Conservation (phyloP, 2,888 invertebrate genomes). For the Drosophila phalerata region DNA sequence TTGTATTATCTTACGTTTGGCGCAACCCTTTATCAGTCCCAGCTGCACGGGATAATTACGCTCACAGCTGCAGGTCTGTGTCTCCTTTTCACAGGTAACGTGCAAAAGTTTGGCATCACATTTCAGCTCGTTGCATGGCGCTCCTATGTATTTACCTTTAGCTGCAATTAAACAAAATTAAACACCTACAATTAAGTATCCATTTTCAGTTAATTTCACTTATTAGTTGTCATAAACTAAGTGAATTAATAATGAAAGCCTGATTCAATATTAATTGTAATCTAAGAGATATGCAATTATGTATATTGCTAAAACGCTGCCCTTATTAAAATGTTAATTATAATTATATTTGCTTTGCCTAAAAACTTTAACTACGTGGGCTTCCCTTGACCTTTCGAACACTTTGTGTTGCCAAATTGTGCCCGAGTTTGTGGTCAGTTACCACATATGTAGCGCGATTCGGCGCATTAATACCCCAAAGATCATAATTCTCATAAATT, state of each 20-base stretch:
- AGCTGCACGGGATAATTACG: slow-evolving; percentile 93
- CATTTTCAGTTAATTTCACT: not conserved
- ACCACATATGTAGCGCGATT: slow-evolving; percentile 13
- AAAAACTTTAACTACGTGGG: slow-evolving; percentile 19
- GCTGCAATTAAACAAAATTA: slow-evolving; percentile 85
- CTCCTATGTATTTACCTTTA: slow-evolving; percentile 92
- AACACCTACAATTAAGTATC: slow-evolving; percentile 70
- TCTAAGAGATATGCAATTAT: not conserved
- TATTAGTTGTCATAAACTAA: not conserved
- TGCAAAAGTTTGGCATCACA: slow-evolving; percentile 91
- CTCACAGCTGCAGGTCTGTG: slow-evolving; percentile 91
- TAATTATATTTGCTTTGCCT: slow-evolving; percentile 5
- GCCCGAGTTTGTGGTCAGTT: slow-evolving; percentile 31
- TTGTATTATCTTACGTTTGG: slow-evolving; percentile 90
- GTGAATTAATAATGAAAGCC: not conserved
- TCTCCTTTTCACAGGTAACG: slow-evolving; percentile 91
- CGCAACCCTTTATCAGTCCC: slow-evolving; percentile 92
- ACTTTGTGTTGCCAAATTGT: slow-evolving; percentile 34
- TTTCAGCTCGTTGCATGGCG: slow-evolving; percentile 89
- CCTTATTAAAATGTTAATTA: not conserved
- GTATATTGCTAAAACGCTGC: no score
- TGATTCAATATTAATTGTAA: not conserved
- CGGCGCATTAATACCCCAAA: slow-evolving; percentile 46
- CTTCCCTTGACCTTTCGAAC: slow-evolving; percentile 55
- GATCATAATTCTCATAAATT: slow-evolving; percentile 65